phyloP scores from a whole-genome alignment of 2,113 vertebrate species.

The Toxotes chatareus region DNA sequence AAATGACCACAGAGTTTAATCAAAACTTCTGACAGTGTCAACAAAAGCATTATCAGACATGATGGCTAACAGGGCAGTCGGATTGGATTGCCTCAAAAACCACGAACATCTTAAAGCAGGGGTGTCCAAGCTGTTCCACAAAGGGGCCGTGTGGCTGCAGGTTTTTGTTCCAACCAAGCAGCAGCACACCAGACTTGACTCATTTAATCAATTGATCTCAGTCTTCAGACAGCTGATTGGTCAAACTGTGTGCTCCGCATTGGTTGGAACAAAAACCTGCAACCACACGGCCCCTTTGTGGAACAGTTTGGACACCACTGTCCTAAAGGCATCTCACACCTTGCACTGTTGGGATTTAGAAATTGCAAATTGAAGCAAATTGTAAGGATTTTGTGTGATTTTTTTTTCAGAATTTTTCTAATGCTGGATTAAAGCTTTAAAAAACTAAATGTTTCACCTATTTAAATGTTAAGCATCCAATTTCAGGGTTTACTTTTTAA shows the following conservation, averaged over 20 bases:
- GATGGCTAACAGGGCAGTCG: neutral
- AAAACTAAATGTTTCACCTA: neutral
- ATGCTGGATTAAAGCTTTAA: neutral
- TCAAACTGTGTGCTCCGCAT: no score
- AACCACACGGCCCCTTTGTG: no score
- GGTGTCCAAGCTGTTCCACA: no score
- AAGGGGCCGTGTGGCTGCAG: no score
- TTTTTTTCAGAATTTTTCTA: neutral
- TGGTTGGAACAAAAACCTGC: no score
- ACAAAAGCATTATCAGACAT: neutral
- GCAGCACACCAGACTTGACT: no score
- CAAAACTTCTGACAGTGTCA: neutral
- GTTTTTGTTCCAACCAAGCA: no score
- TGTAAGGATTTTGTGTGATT: neutral
- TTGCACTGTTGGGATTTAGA: neutral
- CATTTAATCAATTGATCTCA: no score
- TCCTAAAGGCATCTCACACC: neutral
- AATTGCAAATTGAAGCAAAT: no score
- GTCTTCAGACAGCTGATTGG: no score
- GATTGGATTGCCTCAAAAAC: neutral
- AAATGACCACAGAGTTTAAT: neutral
- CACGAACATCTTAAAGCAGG: neutral
- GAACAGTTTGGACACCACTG: no score
- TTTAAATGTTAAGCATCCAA: constrained; percentile 8
- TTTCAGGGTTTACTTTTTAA: constrained; percentile 24